Base-by-base conservation (phyloP, 2,113 vertebrate genomes). In the Labeo rohita region DNA sequence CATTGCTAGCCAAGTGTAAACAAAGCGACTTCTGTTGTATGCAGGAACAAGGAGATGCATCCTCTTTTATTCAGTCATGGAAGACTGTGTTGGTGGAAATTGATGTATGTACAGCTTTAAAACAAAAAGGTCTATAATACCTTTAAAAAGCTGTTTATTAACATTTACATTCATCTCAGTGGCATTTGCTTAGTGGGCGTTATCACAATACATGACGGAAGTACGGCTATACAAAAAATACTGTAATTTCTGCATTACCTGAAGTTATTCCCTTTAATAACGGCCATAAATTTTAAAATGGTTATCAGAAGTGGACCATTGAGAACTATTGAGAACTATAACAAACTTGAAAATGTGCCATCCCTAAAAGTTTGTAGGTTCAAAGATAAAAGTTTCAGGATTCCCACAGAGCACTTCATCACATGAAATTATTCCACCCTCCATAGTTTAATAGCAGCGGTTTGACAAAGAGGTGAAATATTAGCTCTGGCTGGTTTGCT, bases 401-500 rank as follows among this genome's bases (percentile, higher is more conserved):
- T 73, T 50, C 50, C 39, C 77, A 73, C 13, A 54, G 34, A 66
- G 50, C 59, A 75, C 74, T 74, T 28, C 28, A 80, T 87, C 63
- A 52, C 34, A 43, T 18, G 15, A 75, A 88, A 85, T 80, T 34
- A 54, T 81, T 82, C 87, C 75, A 86, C 81, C 83, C 79, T 63
- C 47, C 59, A 45, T 77, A 16, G 68, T 66, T 80, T 86, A 74
- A 84, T 76, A 76, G 56, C 45, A 68, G 36, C 36, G 21, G 39
- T 73, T 68, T 85, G 85, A 75, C 85, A 87, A 68, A 21, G 13
- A 39, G 85, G 34, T 87, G 88, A 87, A 82, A 72, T 82, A 87
- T 87, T 82, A 84, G n/a, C 83, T 78, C 83, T 89, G 88, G 65
- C 85, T 89, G 85, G 63, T 89, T 85, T 87, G 78, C 72, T 82